Evolutionary conservation across 2,797 vertebrate species (phyloP).

Genomic region (Rhinogobio ventralis): DNA sequence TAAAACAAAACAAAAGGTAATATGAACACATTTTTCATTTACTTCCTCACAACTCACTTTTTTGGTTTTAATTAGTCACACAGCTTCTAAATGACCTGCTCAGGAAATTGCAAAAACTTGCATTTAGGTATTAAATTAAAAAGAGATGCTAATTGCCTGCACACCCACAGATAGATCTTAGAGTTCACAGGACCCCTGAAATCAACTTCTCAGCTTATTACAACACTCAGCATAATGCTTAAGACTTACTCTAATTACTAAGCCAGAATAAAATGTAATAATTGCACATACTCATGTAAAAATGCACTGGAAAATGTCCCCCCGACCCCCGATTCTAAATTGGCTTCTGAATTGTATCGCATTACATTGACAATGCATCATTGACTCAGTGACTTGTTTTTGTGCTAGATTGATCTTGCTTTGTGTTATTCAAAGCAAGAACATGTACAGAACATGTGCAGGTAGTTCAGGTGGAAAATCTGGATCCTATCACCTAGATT

Average conservation of each 20-base stretch:
- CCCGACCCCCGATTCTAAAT: not conserved
- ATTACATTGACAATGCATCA: not conserved
- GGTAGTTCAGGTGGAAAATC: not conserved
- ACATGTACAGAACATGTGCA: not conserved
- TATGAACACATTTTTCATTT: not conserved
- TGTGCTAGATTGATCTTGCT: not conserved
- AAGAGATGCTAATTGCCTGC: constrained; percentile 55
- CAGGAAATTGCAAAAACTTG: constrained; percentile 44
- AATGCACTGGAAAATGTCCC: not conserved
- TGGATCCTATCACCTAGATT: not conserved
- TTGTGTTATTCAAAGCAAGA: not conserved
- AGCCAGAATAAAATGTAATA: not conserved
- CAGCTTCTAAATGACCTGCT: constrained; percentile 50
- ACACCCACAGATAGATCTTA: constrained; percentile 13
- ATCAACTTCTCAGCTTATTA: constrained; percentile 20
- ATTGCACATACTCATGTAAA: not conserved
- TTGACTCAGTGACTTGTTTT: not conserved
- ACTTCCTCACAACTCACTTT: not conserved
- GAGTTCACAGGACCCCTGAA: constrained; percentile 19
- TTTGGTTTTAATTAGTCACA: constrained; percentile 58
- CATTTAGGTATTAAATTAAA: constrained; percentile 57
- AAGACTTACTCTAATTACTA: constrained; percentile 22
- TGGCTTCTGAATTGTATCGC: not conserved
- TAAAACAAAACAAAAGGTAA: constrained; percentile 36
- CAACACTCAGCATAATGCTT: constrained; percentile 27